Evolutionary conservation across 2,888 invertebrate species (phyloP).

Genomic region (Drosophila emarginata): DNA sequence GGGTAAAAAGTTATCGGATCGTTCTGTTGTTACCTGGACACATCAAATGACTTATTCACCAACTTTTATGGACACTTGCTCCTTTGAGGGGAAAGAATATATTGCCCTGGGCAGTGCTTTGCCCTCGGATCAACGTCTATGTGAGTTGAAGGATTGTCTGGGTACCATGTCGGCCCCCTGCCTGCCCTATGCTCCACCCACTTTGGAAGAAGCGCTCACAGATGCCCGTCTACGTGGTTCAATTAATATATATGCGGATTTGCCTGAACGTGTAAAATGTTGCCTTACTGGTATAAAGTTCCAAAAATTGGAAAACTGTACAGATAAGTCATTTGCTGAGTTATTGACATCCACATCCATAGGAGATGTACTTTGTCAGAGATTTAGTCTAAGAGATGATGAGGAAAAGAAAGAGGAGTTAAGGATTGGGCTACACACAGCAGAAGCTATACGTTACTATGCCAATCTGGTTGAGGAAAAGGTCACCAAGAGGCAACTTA

Average conservation of each 20-base stretch:
- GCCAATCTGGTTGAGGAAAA: constrained; percentile 47
- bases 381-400: constrained; percentile 43
- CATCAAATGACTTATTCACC: constrained; percentile 79
- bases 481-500: constrained; percentile 36
- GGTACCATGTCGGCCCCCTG: constrained; percentile 54
- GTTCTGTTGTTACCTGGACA: constrained; percentile 73
- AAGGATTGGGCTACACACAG: constrained; percentile 53
- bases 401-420: constrained; percentile 32
- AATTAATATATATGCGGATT: constrained; percentile 63
- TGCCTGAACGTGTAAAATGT: constrained; percentile 66
- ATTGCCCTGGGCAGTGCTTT: constrained; percentile 68
- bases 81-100: constrained; percentile 62
- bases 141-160: constrained; percentile 55
- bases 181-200: constrained; percentile 74
- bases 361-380: constrained; percentile 76
- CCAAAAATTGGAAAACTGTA: constrained; percentile 35
- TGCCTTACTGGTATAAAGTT: constrained; percentile 76
- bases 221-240: constrained; percentile 59
- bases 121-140: constrained; percentile 73
- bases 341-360: constrained; percentile 74
- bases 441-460: constrained; percentile 59
- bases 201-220: constrained; percentile 62
- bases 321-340: constrained; percentile 47
- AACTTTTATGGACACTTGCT: constrained; percentile 66
- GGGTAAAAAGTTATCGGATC: constrained; percentile 56